A percentile compares a stretch with the other conserved stretches of the same genome.
Evolutionary conservation across 1,140 invertebrate genomes (phyloP).

Genomic region (Ruditapes philippinarum): DNA sequence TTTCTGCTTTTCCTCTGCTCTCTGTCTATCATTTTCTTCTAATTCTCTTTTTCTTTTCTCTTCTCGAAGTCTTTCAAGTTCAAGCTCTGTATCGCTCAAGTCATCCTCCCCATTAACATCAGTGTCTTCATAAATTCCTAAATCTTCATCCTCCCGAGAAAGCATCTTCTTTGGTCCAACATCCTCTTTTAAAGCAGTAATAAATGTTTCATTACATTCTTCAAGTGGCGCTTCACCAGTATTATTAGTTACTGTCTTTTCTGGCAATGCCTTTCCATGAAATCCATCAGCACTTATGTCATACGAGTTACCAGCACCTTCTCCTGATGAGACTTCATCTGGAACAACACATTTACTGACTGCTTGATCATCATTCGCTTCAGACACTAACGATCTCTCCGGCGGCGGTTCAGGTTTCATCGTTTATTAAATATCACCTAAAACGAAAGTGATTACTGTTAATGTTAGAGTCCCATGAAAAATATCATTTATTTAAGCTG

Average conservation of each 20-base stretch:
- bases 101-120: constrained; percentile 33
- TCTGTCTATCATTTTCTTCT: constrained; percentile 1
- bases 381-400: too few relatives aligned
- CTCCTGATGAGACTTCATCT: too few relatives aligned
- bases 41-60: constrained; percentile 45
- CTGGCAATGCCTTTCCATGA: constrained; percentile 1
- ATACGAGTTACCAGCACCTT: too few relatives aligned
- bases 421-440: background rate
- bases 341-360: too few relatives aligned
- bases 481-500: too few relatives aligned
- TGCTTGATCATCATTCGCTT: too few relatives aligned
- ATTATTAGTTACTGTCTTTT: background rate
- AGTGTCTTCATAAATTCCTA: constrained; percentile 54
- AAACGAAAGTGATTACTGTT: background rate
- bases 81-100: constrained; percentile 39
- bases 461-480: too few relatives aligned
- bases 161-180: background rate
- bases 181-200: background rate
- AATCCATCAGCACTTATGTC: constrained; percentile 8
- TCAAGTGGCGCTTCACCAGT: background rate
- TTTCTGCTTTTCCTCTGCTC: constrained; percentile 8
- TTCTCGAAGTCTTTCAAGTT: constrained; percentile 43
- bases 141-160: constrained; percentile 32
- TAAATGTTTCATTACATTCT: background rate
- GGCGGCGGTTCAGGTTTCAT: background rate